Evolutionary conservation across 2,888 invertebrate species (phyloP).

Genomic region (Aethes cnicana): DNA sequence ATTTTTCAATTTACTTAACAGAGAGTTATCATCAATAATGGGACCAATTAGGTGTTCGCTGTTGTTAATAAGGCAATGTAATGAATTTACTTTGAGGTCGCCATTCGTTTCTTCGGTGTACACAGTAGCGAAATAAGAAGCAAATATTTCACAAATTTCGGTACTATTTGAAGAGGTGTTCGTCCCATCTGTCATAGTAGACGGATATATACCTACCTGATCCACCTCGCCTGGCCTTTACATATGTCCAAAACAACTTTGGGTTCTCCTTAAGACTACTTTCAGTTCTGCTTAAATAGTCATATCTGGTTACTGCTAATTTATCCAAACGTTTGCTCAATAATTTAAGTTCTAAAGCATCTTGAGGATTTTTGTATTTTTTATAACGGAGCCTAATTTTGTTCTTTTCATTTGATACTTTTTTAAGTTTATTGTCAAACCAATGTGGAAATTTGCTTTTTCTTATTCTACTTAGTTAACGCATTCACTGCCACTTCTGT

Average conservation of each 20-base stretch:
- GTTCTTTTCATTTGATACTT: slow-evolving; percentile 22
- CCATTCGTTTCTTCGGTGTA: too few species aligned
- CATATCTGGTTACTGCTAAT: neutral
- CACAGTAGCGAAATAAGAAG: too few species aligned
- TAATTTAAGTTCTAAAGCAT: slow-evolving; percentile 14
- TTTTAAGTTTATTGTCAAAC: slow-evolving; percentile 12
- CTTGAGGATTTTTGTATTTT: slow-evolving; percentile 25
- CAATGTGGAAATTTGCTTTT: slow-evolving; percentile 22
- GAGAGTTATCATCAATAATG: too few species aligned
- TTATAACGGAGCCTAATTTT: slow-evolving; percentile 23
- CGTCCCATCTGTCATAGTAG: slow-evolving; percentile 33
- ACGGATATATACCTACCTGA: slow-evolving; percentile 30
- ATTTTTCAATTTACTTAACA: too few species aligned
- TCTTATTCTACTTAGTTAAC: too few species aligned
- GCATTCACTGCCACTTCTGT: too few species aligned
- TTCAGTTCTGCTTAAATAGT: slow-evolving; percentile 2
- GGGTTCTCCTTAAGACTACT: slow-evolving; percentile 14
- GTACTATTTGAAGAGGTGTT: too few species aligned
- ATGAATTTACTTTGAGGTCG: too few species aligned
- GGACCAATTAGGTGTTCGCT: too few species aligned
- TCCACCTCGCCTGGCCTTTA: slow-evolving; percentile 23
- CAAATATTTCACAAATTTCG: too few species aligned
- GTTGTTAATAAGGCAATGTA: too few species aligned
- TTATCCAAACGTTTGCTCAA: neutral
- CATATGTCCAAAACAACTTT: slow-evolving; percentile 25